A percentile compares a stretch with the other conserved stretches of the same genome.
Evolutionary conservation across 2,113 vertebrate genomes (phyloP).

Genomic region (Ceyx margarethae): DNA sequence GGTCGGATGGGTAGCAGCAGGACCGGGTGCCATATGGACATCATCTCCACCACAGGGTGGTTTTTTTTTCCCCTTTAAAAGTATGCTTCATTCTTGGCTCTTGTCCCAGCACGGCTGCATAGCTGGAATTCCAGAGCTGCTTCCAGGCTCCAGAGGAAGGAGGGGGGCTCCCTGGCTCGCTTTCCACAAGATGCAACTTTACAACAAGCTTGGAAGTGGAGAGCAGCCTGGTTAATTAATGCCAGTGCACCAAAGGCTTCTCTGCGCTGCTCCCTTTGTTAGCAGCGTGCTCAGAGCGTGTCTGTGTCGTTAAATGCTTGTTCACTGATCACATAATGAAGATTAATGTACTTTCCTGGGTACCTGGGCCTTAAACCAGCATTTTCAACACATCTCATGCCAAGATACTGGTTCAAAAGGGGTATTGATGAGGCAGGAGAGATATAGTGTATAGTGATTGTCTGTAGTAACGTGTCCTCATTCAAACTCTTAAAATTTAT

Average conservation of each 20-base stretch:
- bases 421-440: not conserved
- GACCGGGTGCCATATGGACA: constrained; percentile 67
- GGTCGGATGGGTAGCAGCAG: not conserved
- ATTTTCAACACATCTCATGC: not conserved
- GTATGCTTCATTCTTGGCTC: constrained; percentile 60
- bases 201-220: not conserved
- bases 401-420: not conserved
- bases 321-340: not conserved
- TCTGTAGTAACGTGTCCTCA: not conserved
- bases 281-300: constrained; percentile 9
- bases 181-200: not conserved
- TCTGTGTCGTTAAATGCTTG: not conserved
- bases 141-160: constrained; percentile 11
- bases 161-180: not conserved
- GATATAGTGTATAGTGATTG: not conserved
- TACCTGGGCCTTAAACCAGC: not conserved
- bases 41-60: constrained; percentile 68
- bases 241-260: constrained; percentile 18
- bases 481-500: not conserved
- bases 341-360: not conserved
- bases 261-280: constrained; percentile 13
- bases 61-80: not conserved
- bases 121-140: constrained; percentile 71
- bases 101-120: constrained; percentile 67
- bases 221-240: constrained; percentile 30